Percentiles rank a stretch among this genome's conserved stretches.
These are phyloP conservation scores for Paelopatides confundens DNA, from an alignment of 53 echinoderm and acorn worm genomes.

Conservation along the genomic window DNA sequence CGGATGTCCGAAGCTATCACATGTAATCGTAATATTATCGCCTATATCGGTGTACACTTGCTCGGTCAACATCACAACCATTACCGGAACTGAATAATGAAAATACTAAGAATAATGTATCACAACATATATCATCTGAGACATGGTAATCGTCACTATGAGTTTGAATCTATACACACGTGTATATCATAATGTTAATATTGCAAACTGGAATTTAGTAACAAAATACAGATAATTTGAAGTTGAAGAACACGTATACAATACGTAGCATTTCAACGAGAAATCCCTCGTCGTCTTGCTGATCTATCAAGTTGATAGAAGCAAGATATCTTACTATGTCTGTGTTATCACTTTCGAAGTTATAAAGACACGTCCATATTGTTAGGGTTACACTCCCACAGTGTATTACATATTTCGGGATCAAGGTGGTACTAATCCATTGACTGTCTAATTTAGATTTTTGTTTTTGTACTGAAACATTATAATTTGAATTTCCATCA, in stretches of 20 bases:
- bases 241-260: no score
- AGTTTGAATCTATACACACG: no score
- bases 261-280: not conserved
- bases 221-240: no score
- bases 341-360: not conserved
- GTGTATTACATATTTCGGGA: not conserved
- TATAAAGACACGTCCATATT: not conserved
- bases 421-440: not conserved
- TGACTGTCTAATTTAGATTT: not conserved
- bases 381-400: rapidly evolving
- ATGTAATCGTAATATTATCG: not conserved
- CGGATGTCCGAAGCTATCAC: not conserved
- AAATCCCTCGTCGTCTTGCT: not conserved
- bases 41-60: not conserved
- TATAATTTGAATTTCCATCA: not conserved
- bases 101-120: not conserved
- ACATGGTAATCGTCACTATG: no score
- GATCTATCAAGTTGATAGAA: not conserved
- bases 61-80: no score
- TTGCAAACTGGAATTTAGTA: no score
- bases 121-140: no score
- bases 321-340: not conserved
- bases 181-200: no score
- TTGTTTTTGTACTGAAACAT: not conserved
- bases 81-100: no score